Evolutionary conservation across 2,113 vertebrate genomes (phyloP).

Genomic region (Gadus chalcogrammus): DNA sequence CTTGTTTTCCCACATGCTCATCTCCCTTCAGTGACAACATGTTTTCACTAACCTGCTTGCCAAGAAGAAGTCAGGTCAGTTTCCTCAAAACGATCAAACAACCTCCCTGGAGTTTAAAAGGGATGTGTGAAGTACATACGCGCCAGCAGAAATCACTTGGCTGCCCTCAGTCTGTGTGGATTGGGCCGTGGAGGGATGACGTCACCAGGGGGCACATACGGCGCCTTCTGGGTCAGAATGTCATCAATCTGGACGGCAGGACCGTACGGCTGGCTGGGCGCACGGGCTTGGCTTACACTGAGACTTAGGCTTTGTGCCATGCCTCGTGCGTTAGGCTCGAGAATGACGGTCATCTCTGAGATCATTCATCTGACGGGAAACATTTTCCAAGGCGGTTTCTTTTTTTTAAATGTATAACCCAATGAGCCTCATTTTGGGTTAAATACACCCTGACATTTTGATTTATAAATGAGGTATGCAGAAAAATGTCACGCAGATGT

Average conservation of each 20-base stretch:
- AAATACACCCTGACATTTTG: too few relatives aligned
- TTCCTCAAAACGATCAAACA: neutral
- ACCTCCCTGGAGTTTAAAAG: neutral
- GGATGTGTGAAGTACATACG: neutral
- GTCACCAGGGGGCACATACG: slow-evolving; percentile 10
- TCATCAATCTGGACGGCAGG: slow-evolving; percentile 54
- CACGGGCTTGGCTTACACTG: slow-evolving; percentile 55
- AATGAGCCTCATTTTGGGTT: too few relatives aligned
- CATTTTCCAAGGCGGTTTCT: too few relatives aligned
- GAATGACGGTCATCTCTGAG: slow-evolving; percentile 26
- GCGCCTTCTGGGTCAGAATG: slow-evolving; percentile 33
- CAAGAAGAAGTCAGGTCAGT: neutral
- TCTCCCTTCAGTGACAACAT: neutral
- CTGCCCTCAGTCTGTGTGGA: slow-evolving; percentile 12
- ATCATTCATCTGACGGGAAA: too few relatives aligned
- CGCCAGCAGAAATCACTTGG: slow-evolving; percentile 3
- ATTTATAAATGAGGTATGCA: too few relatives aligned
- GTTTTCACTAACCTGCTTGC: neutral
- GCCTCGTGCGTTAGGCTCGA: slow-evolving; percentile 23
- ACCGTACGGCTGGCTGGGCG: slow-evolving; percentile 46
- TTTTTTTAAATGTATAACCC: too few relatives aligned
- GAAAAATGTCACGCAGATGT: too few relatives aligned
- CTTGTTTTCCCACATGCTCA: neutral
- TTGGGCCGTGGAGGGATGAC: slow-evolving; percentile 28
- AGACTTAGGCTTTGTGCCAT: slow-evolving; percentile 19